Evolutionary conservation across 2,888 invertebrate species (phyloP).

Genomic region (Xestia rhomboidea): DNA sequence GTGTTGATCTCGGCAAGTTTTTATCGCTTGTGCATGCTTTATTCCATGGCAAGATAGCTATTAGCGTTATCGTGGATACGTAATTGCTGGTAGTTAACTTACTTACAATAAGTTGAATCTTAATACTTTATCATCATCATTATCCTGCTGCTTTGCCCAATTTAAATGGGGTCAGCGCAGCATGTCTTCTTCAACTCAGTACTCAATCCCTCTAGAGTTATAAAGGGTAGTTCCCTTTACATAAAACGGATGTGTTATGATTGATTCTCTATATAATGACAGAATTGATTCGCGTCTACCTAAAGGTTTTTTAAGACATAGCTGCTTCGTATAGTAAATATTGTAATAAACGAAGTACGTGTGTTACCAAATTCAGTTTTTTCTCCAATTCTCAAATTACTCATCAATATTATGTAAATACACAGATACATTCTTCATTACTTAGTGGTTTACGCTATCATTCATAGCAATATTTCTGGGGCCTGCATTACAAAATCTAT

Average conservation of each 20-base stretch:
- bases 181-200: not conserved
- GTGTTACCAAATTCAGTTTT: not conserved
- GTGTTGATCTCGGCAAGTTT: conserved; percentile 62
- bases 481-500: not conserved
- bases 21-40: conserved; percentile 13
- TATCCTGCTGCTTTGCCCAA: not conserved
- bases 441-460: too few relatives aligned
- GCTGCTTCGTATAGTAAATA: not conserved
- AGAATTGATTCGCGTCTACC: not conserved
- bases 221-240: not conserved
- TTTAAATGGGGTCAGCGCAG: not conserved
- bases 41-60: conserved; percentile 11
- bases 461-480: not conserved
- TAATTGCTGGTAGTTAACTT: not conserved
- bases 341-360: not conserved
- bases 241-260: not conserved
- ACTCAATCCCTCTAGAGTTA: not conserved
- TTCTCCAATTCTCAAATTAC: too few relatives aligned
- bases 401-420: too few relatives aligned
- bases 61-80: not conserved
- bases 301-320: too few relatives aligned
- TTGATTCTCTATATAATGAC: not conserved
- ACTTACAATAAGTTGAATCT: not conserved
- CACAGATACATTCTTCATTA: too few relatives aligned
- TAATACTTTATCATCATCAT: not conserved